Base-by-base conservation (phyloP, 2,113 vertebrate species). In the Paratilapia polleni region DNA sequence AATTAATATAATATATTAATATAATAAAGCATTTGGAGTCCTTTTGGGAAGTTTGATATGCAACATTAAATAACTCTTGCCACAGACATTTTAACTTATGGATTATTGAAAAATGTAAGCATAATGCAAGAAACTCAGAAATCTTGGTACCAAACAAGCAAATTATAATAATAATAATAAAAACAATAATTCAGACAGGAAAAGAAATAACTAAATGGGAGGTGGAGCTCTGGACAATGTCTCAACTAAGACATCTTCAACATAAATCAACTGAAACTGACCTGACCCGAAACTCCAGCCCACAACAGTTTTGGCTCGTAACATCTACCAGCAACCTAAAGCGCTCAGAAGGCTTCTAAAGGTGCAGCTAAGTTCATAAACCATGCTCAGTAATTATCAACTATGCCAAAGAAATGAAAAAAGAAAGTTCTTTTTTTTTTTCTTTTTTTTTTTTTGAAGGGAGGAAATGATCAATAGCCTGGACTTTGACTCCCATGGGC, bases 1-100 rank as follows among this genome's bases (percentile, higher is more conserved):
- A 89, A 96, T 94, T 66, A 89, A 92, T 91, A 85, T 88, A 92
- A 94, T 94, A 95, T 90, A 94, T 91, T 52, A 52, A 52, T 52
- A 19, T 2, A 52, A 93, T 90, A 20, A 61, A 87, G 73, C 54
- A 84, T 87, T 92, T 92, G 90, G 76, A 87, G 80, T 79, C 80
- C 36, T 83, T 93, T 91, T 90, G 49, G 84, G 63, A 79, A 62
- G 77, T 78, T 86, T 85, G 78, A 90, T 89, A 83, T 76, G 78
- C 75, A 68, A 19, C 22, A 47, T 52, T 36, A 19, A 58, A 41
- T 14, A 70, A 57, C n/a, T 59, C 22, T 59, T 41, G 17, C 22
- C 20, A 24, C 43, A 22, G 28, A 74, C 11, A 13, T 43, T 26
- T 6, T 38, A 56, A 34, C 22, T 56, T 63, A n/a, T 31, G 17